Percentiles rank a stretch among this genome's conserved stretches.
Evolutionary conservation across 2,113 vertebrate genomes (phyloP).

Genomic region (Odocoileus virginianus): DNA sequence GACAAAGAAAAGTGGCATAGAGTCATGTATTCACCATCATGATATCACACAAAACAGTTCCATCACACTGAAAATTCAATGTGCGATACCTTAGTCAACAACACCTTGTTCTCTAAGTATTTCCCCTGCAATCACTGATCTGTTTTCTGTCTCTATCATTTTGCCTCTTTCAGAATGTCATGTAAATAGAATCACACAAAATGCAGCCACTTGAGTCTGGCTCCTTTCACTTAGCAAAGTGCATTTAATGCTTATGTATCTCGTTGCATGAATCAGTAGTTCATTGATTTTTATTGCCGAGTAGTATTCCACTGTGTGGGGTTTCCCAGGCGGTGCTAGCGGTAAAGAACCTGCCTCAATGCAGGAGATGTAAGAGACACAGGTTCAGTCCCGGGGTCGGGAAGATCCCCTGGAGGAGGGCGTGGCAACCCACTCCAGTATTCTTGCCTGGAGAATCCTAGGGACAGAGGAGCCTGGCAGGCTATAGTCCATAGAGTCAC

Average conservation of each 20-base stretch:
- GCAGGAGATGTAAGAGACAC: background rate
- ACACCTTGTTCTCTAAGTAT: background rate
- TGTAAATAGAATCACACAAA: background rate
- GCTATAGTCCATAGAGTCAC: background rate
- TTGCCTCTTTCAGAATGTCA: background rate
- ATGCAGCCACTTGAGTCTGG: background rate
- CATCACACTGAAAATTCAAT: background rate
- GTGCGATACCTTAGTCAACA: background rate
- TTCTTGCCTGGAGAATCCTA: background rate
- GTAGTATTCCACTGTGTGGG: background rate
- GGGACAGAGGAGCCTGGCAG: background rate
- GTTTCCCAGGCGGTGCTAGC: background rate
- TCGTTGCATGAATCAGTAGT: background rate
- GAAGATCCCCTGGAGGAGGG: background rate
- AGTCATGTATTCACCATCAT: background rate
- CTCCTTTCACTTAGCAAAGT: background rate
- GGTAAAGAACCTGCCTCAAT: background rate
- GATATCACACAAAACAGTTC: background rate
- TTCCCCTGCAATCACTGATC: background rate
- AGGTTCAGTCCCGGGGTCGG: background rate
- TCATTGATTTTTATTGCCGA: background rate
- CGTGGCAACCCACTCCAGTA: background rate
- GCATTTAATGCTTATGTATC: background rate
- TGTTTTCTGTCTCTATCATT: background rate
- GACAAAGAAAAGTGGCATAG: background rate